Base-by-base conservation (phyloP, 2,113 vertebrate species). In the Aramus guarauna region DNA sequence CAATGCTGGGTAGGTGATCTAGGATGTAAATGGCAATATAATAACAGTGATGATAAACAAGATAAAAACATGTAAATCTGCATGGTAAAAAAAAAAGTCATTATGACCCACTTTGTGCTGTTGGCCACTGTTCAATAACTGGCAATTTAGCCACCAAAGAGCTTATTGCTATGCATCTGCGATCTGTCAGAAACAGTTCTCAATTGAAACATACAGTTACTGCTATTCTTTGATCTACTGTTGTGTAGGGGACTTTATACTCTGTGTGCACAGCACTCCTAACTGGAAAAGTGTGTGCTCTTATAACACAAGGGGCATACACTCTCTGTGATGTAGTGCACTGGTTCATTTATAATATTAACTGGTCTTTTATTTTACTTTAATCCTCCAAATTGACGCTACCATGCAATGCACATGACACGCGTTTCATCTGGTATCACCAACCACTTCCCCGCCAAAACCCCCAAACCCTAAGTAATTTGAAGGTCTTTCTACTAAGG, bases 111-210 rank as follows among this genome's bases (percentile, higher is more conserved):
- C 60, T 86, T 96, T 89, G 94, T 92, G 84, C 74, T 90, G 80
- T 8, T 96, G 96, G 96, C 85, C 85, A 94, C 88, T 85, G 82
- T 39, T 97, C 96, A 96, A 86, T 82, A 96, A 88, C 85, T 79
- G 80, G 89, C 90, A 95, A 59, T 43, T 92, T 79, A 95, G 94
- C 67, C 86, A 92, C 0, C 4, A 96, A 95, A 75, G 88, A 94
- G 72, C 90, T 93, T 82, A 82, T 58, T 90, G 91, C 92, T 75
- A 13, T 7, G 85, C 91, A 92, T 93, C 90, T 96, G 96, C 10
- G 47, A 88, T 84, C 77, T 91, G 74, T 97, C 96, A 96, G 88
- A 95, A 97, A 96, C 85, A 97, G 94, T 84, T 97, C 88, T 84
- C 94, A 85, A 56, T 12, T 80, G 91, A 95, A 96, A 93, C 82